These are phyloP conservation scores for Trichopria drosophilae DNA, from an alignment of 2,888 invertebrate species.

Conservation along the genomic window DNA sequence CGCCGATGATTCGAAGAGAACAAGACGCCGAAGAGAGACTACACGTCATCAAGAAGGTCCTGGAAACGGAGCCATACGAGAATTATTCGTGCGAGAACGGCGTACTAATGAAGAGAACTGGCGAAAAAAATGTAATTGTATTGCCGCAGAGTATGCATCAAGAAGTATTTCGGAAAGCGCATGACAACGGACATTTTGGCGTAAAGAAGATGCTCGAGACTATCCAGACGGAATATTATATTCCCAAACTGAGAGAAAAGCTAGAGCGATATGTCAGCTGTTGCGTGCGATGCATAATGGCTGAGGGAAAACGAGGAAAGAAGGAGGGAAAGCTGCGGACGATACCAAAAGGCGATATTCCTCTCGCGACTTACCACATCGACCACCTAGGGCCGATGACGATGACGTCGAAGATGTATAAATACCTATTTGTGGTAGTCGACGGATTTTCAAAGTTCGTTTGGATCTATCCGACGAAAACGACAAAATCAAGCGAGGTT, in stretches of 20 bases:
- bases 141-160: slow-evolving; percentile 19
- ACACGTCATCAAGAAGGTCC: too few species aligned
- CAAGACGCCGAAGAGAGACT: slow-evolving; percentile 27
- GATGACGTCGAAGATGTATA: slow-evolving; percentile 17
- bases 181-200: slow-evolving; percentile 29
- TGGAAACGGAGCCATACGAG: slow-evolving; percentile 22
- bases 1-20: slow-evolving; percentile 7
- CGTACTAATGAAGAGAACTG: slow-evolving; percentile 15
- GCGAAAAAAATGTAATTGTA: slow-evolving; percentile 11
- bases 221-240: slow-evolving; percentile 18
- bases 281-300: slow-evolving; percentile 21
- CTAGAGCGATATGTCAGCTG: slow-evolving; percentile 15
- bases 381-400: slow-evolving; percentile 27
- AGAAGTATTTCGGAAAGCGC: slow-evolving; percentile 11
- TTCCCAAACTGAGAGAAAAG: slow-evolving; percentile 24
- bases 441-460: slow-evolving; percentile 26
- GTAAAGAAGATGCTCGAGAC: slow-evolving; percentile 24
- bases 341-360: slow-evolving; percentile 22
- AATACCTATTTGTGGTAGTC: slow-evolving; percentile 23
- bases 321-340: slow-evolving; percentile 12
- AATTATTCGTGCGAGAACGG: slow-evolving; percentile 16
- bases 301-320: slow-evolving; percentile 16
- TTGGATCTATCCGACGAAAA: slow-evolving; percentile 28
- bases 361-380: slow-evolving; percentile 20
- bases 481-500: slow-evolving; percentile 21